Evolutionary conservation across 2,113 vertebrate genomes (phyloP), one percentile per base, ranked within the genome.

Genomic region (Bufo bufo): DNA sequence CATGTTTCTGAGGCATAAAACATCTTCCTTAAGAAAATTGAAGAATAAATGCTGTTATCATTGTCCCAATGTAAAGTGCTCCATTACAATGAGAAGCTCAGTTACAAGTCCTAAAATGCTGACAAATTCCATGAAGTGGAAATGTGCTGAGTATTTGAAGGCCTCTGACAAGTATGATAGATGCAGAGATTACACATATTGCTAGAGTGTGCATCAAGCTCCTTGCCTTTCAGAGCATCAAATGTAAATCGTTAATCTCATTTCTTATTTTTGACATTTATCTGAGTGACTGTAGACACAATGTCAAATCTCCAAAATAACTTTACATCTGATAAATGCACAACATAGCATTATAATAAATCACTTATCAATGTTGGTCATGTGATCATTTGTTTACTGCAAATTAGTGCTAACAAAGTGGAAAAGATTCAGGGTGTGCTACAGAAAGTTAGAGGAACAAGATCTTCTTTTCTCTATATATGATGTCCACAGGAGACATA

Each of bases 91-190:
- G 20, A 74, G 49, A 58, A 65, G 20, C n/a, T 54, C 47, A n/a
- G 43, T 75, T 80, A 54, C 45, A 56, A 71, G 69, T 71, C 63
- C n/a, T 45, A 80, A 87, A 87, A 69, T 79, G 85, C 61, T 87
- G 85, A 87, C 74, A 78, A 65, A 78, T 66, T 14, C 74, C n/a
- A 52, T 71, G 49, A 69, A 79, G 47, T 66, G 59, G n/a, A 80
- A 80, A 79, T 56, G 47, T 80, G 77, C 77, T 86, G 77, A 80
- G 16, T 19, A 80, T 71, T 71, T 66, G 61, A 80, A 80, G 63
- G 63, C 20, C 12, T 78, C 50, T 87, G 77, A 87, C 85, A 87
- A 80, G 59, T 87, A 66, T 80, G 85, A 81, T 69, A 69, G 77
- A 87, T 87, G 63, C 61, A 63, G 80, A 80, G 84, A 80, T 85